Percentiles rank a stretch among this genome's conserved stretches.
phyloP scores from a whole-genome alignment of 2,888 invertebrate species.

The Rhorus exstirpatorius region DNA sequence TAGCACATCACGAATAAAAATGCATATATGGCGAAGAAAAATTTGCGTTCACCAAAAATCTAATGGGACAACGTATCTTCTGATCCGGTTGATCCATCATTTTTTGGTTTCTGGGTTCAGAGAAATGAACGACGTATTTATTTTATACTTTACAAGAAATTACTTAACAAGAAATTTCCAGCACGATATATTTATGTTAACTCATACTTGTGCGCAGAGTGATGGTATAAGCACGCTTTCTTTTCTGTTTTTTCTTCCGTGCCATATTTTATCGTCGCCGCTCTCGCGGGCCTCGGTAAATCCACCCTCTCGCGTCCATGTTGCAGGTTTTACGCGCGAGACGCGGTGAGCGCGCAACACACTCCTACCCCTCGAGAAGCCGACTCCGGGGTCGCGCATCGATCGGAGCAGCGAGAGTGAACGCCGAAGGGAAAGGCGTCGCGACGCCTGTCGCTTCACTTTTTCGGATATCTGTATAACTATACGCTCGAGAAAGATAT shows the following conservation, averaged over 20 bases:
- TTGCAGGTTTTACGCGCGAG: conserved; percentile 66
- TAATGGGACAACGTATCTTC: too few species aligned
- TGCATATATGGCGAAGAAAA: too few species aligned
- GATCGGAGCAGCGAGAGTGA: conserved; percentile 76
- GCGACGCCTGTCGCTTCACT: conserved; percentile 78
- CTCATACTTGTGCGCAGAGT: background rate
- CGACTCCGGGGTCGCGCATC: conserved; percentile 77
- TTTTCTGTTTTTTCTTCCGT: conserved; percentile 19
- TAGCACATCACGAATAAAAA: too few species aligned
- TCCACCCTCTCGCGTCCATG: conserved; percentile 69
- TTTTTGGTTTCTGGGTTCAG: too few species aligned
- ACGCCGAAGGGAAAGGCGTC: conserved; percentile 73
- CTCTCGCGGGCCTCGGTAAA: conserved; percentile 49
- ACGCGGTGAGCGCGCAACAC: conserved; percentile 81
- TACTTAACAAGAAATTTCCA: too few species aligned
- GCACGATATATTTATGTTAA: background rate
- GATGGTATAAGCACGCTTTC: conserved; percentile 5
- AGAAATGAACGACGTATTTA: too few species aligned
- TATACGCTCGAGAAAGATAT: too few species aligned
- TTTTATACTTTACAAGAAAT: too few species aligned
- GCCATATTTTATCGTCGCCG: conserved; percentile 49
- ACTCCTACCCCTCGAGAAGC: conserved; percentile 49
- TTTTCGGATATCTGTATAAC: conserved; percentile 76
- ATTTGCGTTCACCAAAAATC: too few species aligned
- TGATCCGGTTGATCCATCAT: too few species aligned